phyloP scores from a whole-genome alignment of 2,113 vertebrate species.

The Pseudorasbora parva region DNA sequence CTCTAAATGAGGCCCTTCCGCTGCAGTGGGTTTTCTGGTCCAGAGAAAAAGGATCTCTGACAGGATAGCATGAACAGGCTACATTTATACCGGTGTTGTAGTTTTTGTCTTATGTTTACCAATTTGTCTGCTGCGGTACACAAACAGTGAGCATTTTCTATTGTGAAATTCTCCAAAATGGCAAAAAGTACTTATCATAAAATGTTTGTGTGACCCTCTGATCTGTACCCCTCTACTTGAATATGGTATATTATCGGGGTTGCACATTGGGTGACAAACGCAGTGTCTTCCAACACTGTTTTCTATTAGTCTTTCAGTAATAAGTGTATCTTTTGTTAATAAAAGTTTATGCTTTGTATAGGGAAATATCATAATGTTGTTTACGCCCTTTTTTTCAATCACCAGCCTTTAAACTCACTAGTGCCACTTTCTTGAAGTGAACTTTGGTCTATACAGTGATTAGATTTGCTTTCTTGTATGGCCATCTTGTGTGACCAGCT shows the following conservation, averaged over 20 bases:
- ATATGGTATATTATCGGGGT: no score
- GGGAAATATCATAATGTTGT: no score
- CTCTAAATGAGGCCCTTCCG: constrained; percentile 76
- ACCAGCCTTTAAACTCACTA: neutral
- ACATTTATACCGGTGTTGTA: neutral
- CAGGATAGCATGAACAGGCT: neutral
- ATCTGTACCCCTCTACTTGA: neutral
- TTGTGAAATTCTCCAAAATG: neutral
- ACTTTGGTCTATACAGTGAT: neutral
- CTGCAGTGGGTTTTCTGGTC: constrained; percentile 63
- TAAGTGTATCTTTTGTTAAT: no score
- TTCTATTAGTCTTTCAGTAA: neutral
- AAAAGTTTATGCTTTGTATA: no score
- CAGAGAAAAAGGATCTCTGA: constrained; percentile 55
- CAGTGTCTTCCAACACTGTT: no score
- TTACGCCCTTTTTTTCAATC: no score
- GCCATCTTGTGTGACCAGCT: neutral
- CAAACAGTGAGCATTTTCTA: neutral
- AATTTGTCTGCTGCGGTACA: neutral
- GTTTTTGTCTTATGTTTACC: neutral
- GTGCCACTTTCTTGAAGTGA: neutral
- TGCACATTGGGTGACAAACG: no score
- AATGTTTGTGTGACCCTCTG: neutral
- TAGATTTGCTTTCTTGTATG: neutral
- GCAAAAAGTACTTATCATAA: no score